Base-by-base conservation (phyloP, 2,888 invertebrate species). In the Papilio demoleus region DNA sequence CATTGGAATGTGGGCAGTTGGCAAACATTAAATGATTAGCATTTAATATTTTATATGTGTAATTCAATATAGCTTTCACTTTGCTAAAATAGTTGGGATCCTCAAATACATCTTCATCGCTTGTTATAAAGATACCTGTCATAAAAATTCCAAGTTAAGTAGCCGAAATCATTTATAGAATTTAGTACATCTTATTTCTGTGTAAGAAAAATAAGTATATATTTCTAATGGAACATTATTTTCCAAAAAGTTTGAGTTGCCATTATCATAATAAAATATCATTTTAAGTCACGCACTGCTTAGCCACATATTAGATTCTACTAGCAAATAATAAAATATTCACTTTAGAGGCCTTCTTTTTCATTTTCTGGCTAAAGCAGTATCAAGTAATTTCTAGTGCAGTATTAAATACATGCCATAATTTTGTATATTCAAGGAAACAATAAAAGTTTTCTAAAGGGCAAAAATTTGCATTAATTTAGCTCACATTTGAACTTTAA, bases 41-140 rank as follows among this genome's bases (percentile, higher is more conserved):
- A 70, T 86, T 88, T 53, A 95, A 83, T 71, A 90, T 88, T 81
- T 94, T 94, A 73, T 94, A 88, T 66, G 94, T 93, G 59, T 93
- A 88, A 66, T 90, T 88, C 24, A 96, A 79, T 74, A 95, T 88
- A 6, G 93, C 87, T 82, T 92, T 94, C 1, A 95, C 81, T 88
- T 95, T 95, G 61, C 92, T 87, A 65, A 93, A 88, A 74, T 93
- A 90, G 64, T 92, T 93, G 36, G 90, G 90, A 66, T 94, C 93
- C 70, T 90, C 93, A 76, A 96, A 93, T 65, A 95, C 87, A 76
- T 96, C 95, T 72, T 94, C 94, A 71, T 94, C 93, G 19, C 95
- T 95, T 65, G 95, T 94, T 36, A 97, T 90, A 86, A 97, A 98
- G 76, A 97, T 93, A 73, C 96, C 94, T 94, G 80, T 9, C 86